Evolutionary conservation across 2,888 invertebrate species (phyloP), one percentile per base, ranked within the genome.

Genomic region (Agrochola lota): DNA sequence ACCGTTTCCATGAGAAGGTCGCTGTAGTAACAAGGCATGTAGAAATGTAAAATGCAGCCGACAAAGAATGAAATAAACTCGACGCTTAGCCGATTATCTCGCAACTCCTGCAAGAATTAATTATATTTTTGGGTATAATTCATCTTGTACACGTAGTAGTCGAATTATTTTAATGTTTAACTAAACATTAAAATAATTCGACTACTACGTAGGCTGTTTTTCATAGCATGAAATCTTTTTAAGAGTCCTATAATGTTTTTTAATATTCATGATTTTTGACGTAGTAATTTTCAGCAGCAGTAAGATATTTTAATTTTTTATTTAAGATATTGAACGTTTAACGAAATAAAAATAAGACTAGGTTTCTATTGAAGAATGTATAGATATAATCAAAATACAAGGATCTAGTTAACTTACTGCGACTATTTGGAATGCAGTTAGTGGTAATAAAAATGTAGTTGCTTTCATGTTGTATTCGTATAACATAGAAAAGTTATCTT

Each of bases 1-100:
- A 95, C 96, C 91, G 91, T 93, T 84, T 95, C 94, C 91, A 94
- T 93, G 8, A 96, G 89, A n/a, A 93, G 84, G 77, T 95, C 93
- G 71, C 95, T 93, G 78, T 93, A 96, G 81, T 93, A 95, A 81
- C 95, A 95, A 0, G 95, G 96, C 69, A 94, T 89, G 73, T 91
- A 93, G 71, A 94, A 94, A 81, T 94, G 93, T 62, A 94, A 75
- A 59, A 91, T 83, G 46, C 87, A 79, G 8, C 90, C 91, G 17
- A 86, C 72, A 72, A 92, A 93, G 83, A 93, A 93, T 43, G 91
- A 91, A 12, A 92, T 86, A 77, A 95, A 95, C 80, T 96, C 95
- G 35, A 94, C 70, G 69, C 93, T 93, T 2, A 94, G 71, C 67
- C 87, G 87, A 26, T 87, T 85, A 43, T 86, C 68, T 30, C 89